Conservation (phyloP, 2,113 vertebrate species). For the Crotalus helleri region DNA sequence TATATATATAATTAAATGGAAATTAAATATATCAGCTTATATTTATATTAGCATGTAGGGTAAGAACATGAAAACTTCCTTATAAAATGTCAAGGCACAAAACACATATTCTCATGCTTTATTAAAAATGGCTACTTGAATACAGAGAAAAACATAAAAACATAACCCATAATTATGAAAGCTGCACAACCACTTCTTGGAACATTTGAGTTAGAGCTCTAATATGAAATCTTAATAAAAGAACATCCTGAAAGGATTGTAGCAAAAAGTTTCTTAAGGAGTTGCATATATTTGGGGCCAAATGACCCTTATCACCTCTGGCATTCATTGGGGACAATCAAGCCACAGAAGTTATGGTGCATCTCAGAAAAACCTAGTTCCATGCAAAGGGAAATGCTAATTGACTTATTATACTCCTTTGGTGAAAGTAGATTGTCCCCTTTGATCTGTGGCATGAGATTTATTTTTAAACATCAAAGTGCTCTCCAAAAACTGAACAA, state of each 20-base stretch:
- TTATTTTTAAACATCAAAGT: conserved; percentile 70
- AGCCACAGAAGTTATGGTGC: conserved; percentile 27
- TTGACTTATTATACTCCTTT: conserved; percentile 57
- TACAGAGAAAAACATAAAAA: not conserved
- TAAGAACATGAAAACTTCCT: not conserved
- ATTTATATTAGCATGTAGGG: not conserved
- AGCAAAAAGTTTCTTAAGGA: conserved; percentile 1
- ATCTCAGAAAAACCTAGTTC: not conserved
- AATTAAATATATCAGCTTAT: not conserved
- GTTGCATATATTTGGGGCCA: conserved; percentile 3
- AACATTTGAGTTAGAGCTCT: not conserved
- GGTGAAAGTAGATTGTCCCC: conserved; percentile 56
- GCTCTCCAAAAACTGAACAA: conserved; percentile 61
- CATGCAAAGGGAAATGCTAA: conserved; percentile 48
- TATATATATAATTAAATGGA: not conserved
- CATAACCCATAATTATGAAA: not conserved
- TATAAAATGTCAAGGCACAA: not conserved
- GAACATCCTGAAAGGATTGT: not conserved
- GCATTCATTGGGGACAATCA: conserved; percentile 27
- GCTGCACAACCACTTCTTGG: not conserved
- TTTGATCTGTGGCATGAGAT: conserved; percentile 65
- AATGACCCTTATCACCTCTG: conserved; percentile 13
- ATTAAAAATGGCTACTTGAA: not conserved
- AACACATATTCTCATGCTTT: not conserved
- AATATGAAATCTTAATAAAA: not conserved